phyloP scores from a whole-genome alignment of 2,113 vertebrate genomes.

The Chionis minor region DNA sequence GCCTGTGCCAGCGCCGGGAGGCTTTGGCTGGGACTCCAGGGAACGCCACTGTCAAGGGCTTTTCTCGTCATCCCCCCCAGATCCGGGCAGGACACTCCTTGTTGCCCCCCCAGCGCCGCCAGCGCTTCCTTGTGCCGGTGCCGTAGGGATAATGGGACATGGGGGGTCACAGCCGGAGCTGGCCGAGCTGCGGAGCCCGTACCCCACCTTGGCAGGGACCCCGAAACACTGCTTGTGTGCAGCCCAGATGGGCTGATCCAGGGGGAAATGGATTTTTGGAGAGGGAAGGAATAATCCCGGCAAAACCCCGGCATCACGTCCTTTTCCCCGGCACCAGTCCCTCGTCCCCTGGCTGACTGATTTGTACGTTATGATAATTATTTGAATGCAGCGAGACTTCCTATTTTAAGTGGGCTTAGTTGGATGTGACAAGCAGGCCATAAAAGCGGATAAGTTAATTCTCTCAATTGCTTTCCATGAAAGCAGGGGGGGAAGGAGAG shows the following conservation, averaged over 20 bases:
- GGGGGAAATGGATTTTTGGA: neutral
- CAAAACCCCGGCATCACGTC: rapidly evolving
- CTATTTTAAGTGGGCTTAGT: constrained; percentile 60
- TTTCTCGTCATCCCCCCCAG: rapidly evolving
- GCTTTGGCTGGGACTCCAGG: neutral
- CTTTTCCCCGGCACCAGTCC: neutral
- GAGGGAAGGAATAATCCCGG: neutral
- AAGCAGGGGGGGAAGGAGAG: neutral
- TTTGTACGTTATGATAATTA: constrained; percentile 41
- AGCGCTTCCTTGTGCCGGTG: rapidly evolving
- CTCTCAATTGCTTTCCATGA: constrained; percentile 56
- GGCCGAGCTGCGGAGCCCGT: neutral
- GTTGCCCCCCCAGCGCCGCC: neutral
- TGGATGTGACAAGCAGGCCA: constrained; percentile 61
- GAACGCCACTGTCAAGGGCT: rapidly evolving
- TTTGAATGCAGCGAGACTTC: constrained; percentile 22
- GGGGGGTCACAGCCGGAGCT: neutral
- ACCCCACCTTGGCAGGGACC: neutral
- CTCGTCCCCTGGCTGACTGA: neutral
- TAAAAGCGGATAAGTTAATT: constrained; percentile 59
- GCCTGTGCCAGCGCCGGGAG: rapidly evolving
- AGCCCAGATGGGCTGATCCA: rapidly evolving
- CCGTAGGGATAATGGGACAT: neutral
- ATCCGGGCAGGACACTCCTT: neutral
- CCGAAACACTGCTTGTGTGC: neutral